A percentile compares a stretch with the other conserved stretches of the same genome.
Evolutionary conservation across 2,113 vertebrate genomes (phyloP).

Genomic region (Tamias sibiricus): DNA sequence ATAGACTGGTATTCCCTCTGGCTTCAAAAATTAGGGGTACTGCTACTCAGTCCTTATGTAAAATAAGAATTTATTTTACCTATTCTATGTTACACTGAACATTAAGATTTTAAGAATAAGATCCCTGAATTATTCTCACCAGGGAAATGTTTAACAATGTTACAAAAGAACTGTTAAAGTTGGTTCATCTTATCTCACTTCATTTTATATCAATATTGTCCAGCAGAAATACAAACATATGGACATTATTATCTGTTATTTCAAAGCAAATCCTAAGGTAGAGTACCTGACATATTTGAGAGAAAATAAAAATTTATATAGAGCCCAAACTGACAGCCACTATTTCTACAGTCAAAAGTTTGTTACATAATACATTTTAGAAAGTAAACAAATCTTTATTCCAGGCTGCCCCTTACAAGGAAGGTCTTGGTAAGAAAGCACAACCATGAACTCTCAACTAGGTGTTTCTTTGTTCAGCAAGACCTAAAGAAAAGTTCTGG

Average conservation of each 20-base stretch:
- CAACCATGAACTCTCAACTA: background rate
- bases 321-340: background rate
- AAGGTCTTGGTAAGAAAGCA: background rate
- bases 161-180: background rate
- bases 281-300: background rate
- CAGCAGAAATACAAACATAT: background rate
- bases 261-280: background rate
- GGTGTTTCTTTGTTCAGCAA: background rate
- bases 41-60: background rate
- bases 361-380: background rate
- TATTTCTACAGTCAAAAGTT: slow-evolving; percentile 20
- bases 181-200: background rate
- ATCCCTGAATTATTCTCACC: background rate
- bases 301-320: slow-evolving; percentile 18
- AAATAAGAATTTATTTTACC: background rate
- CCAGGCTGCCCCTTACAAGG: background rate
- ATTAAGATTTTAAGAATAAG: background rate
- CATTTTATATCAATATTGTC: background rate
- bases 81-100: background rate
- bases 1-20: background rate
- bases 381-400: background rate
- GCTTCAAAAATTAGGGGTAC: background rate
- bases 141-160: background rate
- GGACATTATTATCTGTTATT: background rate
- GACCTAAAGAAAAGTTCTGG: background rate